Evolutionary conservation across 2,113 vertebrate genomes (phyloP).

Genomic region (Oenanthe melanoleuca): DNA sequence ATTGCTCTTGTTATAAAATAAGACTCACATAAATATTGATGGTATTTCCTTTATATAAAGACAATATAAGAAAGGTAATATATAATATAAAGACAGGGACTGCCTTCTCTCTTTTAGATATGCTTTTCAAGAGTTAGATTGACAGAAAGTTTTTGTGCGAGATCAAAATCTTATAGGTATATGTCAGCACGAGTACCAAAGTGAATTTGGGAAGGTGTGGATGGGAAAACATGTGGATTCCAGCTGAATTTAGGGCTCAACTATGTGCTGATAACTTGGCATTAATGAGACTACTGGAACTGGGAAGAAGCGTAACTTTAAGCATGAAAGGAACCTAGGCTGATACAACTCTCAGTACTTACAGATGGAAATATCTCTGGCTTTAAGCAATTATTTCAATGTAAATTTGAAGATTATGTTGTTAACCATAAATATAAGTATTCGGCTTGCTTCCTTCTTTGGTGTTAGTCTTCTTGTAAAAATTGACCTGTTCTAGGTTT

Average conservation of each 20-base stretch:
- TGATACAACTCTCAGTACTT: not conserved
- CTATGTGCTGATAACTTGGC: not conserved
- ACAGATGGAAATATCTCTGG: not conserved
- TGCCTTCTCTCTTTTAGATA: not conserved
- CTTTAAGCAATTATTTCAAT: not conserved
- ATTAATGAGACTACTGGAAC: not conserved
- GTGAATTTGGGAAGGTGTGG: not conserved
- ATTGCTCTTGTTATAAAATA: not conserved
- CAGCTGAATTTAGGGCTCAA: not conserved
- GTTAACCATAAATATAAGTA: not conserved
- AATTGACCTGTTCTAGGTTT: not conserved
- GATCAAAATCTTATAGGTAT: not conserved
- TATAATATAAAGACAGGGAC: not conserved
- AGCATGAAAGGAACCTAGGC: not conserved
- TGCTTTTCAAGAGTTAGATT: not conserved
- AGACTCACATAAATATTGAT: not conserved
- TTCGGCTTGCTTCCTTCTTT: not conserved
- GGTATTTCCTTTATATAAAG: not conserved
- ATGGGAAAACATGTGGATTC: not conserved
- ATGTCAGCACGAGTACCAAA: not conserved
- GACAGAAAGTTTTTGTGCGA: not conserved
- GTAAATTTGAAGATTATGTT: not conserved
- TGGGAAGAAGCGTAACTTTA: not conserved
- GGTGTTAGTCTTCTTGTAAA: not conserved
- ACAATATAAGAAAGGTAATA: not conserved